A percentile compares a stretch with the other conserved stretches of the same genome.
Evolutionary conservation across 2,797 vertebrate species (phyloP).

Genomic region (Ceryle rudis): DNA sequence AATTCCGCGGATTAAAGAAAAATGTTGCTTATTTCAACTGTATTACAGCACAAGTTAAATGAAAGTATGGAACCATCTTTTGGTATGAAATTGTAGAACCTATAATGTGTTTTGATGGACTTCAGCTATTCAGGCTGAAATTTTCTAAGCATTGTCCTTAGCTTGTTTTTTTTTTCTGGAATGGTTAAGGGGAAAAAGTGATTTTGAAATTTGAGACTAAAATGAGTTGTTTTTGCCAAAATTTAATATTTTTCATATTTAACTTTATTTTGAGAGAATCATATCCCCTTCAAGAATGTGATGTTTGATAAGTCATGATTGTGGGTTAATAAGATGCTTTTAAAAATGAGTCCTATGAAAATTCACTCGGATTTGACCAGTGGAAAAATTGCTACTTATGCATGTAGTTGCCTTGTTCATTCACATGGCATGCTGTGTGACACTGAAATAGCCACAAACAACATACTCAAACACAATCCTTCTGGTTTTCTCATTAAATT

Average conservation of each 20-base stretch:
- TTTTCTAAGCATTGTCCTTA: neutral
- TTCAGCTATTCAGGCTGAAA: neutral
- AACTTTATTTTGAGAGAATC: neutral
- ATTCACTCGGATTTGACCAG: neutral
- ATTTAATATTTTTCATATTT: neutral
- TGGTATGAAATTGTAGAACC: neutral
- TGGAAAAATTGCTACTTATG: neutral
- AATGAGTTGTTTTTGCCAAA: neutral
- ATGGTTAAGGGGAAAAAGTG: neutral
- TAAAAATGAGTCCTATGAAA: neutral
- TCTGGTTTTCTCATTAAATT: neutral
- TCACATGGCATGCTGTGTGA: neutral
- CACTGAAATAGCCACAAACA: neutral
- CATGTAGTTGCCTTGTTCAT: neutral
- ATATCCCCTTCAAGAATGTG: neutral
- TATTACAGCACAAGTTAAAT: neutral
- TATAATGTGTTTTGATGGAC: neutral
- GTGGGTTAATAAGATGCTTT: neutral
- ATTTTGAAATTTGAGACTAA: neutral
- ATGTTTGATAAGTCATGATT: neutral
- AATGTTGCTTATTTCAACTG: neutral
- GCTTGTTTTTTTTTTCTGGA: neutral
- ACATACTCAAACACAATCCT: neutral
- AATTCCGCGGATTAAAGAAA: neutral
- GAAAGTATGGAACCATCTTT: neutral